Base-by-base conservation (phyloP, 2,797 vertebrate species). In the Sus cebifrons region DNA sequence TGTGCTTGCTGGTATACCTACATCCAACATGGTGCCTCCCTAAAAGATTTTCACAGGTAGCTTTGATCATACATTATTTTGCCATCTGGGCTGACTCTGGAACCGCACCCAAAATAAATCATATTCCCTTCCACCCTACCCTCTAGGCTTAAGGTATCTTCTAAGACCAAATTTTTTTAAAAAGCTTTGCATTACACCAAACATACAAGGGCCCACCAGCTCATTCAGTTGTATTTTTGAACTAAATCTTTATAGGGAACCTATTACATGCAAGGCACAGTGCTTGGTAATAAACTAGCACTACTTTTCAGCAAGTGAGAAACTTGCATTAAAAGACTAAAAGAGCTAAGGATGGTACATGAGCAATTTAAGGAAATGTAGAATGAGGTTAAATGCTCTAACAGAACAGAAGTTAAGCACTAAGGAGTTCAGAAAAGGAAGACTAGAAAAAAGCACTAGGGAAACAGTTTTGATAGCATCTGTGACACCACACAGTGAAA, bases 381-480 rank as follows among this genome's bases (percentile, higher is more conserved):
- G 25, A 89, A 27, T 36, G 67, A 83, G 21, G 54, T 73, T 68
- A 89, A 81, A 71, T 79, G 27, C 32, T 23, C 17, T 65, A 68
- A 77, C 27, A 83, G 36, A 92, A 78, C 0, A 84, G 84, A 96
- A 88, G 58, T 40, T 81, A 68, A 91, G 21, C 49, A 95, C 67
- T 52, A 23, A 85, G 32, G 27, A 92, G 25, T 89, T 94, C 52
- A 89, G 17, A 78, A 73, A 67, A 95, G 58, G 73, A 79, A 85
- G 25, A 67, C 21, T 52, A 89, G 64, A 74, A 65, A 60, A 64
- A 88, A 95, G 12, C 56, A 70, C 25, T 20, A 58, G 12, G 23
- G 13, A 96, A 91, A 54, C 13, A 71, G 75, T 23, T 71, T 58
- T 89, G 29, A 92, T 9, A 82, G 36, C 20, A 36, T 27, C 20